A percentile compares a stretch with the other conserved stretches of the same genome.
phyloP scores from a whole-genome alignment of 2,113 vertebrate genomes.

The Syngnathus floridae region DNA sequence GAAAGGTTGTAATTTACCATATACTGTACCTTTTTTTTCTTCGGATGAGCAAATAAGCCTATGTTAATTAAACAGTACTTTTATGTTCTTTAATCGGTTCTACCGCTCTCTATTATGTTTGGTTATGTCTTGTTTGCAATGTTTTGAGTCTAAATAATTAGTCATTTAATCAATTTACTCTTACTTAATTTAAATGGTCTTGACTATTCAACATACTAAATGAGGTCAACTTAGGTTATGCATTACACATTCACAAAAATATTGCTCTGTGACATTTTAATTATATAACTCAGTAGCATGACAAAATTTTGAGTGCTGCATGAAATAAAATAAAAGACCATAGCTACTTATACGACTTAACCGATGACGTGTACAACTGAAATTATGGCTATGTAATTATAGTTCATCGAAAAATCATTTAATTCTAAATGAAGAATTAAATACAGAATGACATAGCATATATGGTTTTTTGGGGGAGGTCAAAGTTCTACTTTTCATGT shows the following conservation, averaged over 20 bases:
- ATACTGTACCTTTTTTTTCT: not conserved
- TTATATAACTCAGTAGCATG: not conserved
- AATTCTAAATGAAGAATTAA: not conserved
- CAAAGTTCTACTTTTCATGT: constrained; percentile 39
- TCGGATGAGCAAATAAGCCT: not conserved
- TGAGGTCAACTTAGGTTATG: not conserved
- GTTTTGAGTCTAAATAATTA: no score
- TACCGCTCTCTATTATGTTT: not conserved
- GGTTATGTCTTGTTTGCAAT: not conserved
- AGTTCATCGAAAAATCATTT: not conserved
- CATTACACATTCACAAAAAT: not conserved
- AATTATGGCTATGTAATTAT: not conserved
- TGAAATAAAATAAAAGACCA: not conserved
- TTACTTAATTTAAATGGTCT: not conserved
- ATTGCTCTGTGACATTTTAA: not conserved
- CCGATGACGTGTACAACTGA: not conserved
- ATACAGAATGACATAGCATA: constrained; percentile 21
- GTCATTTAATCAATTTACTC: no score
- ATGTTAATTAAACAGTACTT: not conserved
- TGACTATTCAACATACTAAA: not conserved
- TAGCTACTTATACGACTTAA: not conserved
- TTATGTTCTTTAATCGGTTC: not conserved
- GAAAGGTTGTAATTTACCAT: not conserved
- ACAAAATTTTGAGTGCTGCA: not conserved
- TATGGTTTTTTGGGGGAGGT: constrained; percentile 10